Evolutionary conservation across 1,140 invertebrate species (phyloP).

Genomic region (Hyles euphorbiae): DNA sequence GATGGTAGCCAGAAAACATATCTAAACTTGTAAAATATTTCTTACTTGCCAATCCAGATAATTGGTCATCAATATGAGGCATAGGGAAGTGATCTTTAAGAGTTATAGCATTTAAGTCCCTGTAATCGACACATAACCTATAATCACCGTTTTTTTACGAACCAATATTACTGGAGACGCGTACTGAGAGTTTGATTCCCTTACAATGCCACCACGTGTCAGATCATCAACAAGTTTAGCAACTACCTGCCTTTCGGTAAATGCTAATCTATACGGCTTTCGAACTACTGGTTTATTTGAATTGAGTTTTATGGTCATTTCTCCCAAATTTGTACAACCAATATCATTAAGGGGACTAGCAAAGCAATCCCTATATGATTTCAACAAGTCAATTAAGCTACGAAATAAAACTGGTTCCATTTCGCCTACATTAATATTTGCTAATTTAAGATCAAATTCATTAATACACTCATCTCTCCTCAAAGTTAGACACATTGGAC

Average conservation of each 20-base stretch:
- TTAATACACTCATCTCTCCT: not conserved
- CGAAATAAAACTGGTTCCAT: no score
- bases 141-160: constrained; percentile 1
- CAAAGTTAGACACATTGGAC: not conserved
- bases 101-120: constrained; percentile 3
- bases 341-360: constrained; percentile 17
- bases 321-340: constrained; percentile 21
- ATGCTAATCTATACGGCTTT: constrained; percentile 23
- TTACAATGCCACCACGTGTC: not conserved
- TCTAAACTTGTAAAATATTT: constrained; percentile 47
- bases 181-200: constrained; percentile 8
- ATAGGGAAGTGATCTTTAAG: constrained; percentile 7
- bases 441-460: not conserved
- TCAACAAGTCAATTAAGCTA: constrained; percentile 3
- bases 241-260: constrained; percentile 19
- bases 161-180: constrained; percentile 7
- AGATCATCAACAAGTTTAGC: constrained; percentile 2
- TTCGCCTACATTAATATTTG: constrained; percentile 1
- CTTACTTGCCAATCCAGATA: constrained; percentile 43
- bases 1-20: constrained; percentile 55
- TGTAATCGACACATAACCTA: constrained; percentile 9
- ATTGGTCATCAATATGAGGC: constrained; percentile 8
- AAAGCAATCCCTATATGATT: constrained; percentile 16
- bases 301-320: constrained; percentile 22
- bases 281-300: constrained; percentile 22